A percentile compares a stretch with the other conserved stretches of the same genome.
phyloP scores from a whole-genome alignment of 2,113 vertebrate genomes.

The Melanostigma gelatinosum region DNA sequence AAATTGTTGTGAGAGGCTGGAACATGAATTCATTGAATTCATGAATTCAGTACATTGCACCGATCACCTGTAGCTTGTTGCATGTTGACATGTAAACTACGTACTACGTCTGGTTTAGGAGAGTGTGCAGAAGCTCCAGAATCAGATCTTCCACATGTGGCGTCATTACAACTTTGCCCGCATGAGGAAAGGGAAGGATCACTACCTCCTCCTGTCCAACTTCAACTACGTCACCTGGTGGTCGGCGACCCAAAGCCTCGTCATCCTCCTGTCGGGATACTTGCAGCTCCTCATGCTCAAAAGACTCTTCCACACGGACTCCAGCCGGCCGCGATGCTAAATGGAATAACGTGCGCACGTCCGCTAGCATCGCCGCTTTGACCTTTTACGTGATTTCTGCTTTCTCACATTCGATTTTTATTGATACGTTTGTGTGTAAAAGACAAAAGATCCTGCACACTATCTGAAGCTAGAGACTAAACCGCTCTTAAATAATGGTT shows the following conservation, averaged over 20 bases:
- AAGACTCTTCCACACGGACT: constrained; percentile 78
- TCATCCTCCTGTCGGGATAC: constrained; percentile 83
- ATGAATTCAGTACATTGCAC: not conserved
- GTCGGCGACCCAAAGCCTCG: constrained; percentile 84
- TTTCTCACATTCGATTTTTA: not conserved
- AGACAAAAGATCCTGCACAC: not conserved
- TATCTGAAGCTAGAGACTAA: not conserved
- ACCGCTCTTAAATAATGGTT: not conserved
- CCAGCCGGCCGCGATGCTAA: constrained; percentile 82
- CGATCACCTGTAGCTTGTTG: not conserved
- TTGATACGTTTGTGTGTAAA: not conserved
- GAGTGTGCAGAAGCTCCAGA: constrained; percentile 80
- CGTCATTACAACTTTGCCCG: constrained; percentile 86
- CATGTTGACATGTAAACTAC: not conserved
- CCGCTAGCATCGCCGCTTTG: not conserved
- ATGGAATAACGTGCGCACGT: not conserved
- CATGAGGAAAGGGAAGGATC: constrained; percentile 85
- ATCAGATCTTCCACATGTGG: constrained; percentile 87
- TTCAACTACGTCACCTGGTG: constrained; percentile 86
- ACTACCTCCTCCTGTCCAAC: constrained; percentile 86
- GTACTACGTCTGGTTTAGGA: constrained; percentile 62
- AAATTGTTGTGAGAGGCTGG: too few relatives aligned
- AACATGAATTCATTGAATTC: too few relatives aligned
- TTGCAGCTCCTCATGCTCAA: constrained; percentile 87
- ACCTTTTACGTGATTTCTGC: not conserved